Conservation (phyloP, 2,797 vertebrate species). For the Enteromius fasciolatus region DNA sequence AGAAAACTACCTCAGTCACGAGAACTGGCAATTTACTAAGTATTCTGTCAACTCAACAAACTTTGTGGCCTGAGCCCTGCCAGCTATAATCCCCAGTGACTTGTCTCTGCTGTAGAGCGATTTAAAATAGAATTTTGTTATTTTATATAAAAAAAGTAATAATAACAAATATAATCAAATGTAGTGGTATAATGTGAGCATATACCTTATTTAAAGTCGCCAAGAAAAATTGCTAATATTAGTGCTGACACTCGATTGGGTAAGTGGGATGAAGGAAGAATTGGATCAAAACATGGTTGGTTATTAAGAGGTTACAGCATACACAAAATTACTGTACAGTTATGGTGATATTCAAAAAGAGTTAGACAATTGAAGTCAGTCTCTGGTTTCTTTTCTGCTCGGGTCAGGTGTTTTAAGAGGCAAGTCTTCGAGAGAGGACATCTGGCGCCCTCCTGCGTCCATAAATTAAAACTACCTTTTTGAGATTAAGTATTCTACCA, state of each 20-base stretch:
- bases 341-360: not conserved
- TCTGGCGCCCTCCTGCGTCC: slow-evolving; percentile 17
- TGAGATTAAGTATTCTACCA: not conserved
- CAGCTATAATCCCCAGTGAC: slow-evolving; percentile 16
- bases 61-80: slow-evolving; percentile 36
- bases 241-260: not conserved
- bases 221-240: not conserved
- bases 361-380: not conserved
- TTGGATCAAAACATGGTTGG: not conserved
- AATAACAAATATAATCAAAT: not conserved
- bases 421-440: not conserved
- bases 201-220: not conserved
- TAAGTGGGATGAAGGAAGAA: not conserved
- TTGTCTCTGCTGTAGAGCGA: not conserved
- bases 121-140: not conserved
- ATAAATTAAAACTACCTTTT: not conserved
- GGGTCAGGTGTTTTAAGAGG: not conserved
- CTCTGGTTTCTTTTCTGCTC: not conserved
- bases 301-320: not conserved
- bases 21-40: slow-evolving; percentile 58
- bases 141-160: not conserved
- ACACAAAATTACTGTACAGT: not conserved
- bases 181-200: not conserved
- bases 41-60: slow-evolving; percentile 53
- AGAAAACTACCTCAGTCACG: slow-evolving; percentile 52